Conservation (phyloP, 1,140 invertebrate species). For the Heliconius eleuchia region DNA sequence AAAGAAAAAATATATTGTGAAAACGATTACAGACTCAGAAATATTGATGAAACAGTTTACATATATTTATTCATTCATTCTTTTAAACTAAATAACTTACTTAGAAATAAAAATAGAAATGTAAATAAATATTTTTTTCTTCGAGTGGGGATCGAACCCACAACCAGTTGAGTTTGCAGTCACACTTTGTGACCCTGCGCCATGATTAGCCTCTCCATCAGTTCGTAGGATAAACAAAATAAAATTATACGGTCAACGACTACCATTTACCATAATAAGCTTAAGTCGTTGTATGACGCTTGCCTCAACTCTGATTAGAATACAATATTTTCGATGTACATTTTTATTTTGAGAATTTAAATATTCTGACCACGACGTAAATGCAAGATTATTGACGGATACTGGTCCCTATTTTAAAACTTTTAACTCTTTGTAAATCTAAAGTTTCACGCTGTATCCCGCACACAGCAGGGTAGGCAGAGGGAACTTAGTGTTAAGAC, state of each 20-base stretch:
- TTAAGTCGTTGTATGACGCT: neutral
- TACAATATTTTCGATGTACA: constrained; percentile 12
- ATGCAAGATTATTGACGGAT: neutral
- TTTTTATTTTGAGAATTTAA: constrained; percentile 3
- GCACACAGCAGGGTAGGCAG: too few relatives aligned
- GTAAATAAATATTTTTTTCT: too few relatives aligned
- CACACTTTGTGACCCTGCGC: too few relatives aligned
- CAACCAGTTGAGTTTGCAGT: too few relatives aligned
- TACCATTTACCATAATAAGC: constrained; percentile 9
- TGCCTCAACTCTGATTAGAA: neutral
- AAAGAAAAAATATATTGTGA: neutral
- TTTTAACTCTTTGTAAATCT: neutral
- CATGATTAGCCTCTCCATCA: neutral
- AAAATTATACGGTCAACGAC: neutral
- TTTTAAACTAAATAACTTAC: too few relatives aligned
- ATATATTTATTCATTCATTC: too few relatives aligned
- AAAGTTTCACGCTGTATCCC: too few relatives aligned
- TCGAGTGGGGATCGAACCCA: too few relatives aligned
- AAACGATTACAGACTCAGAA: neutral
- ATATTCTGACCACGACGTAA: neutral
- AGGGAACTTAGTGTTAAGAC: too few relatives aligned
- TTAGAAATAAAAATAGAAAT: too few relatives aligned
- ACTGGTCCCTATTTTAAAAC: neutral
- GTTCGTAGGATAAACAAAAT: neutral
- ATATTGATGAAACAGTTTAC: too few relatives aligned